Conservation (phyloP, 2,113 vertebrate genomes). For the Barbus barbus region DNA sequence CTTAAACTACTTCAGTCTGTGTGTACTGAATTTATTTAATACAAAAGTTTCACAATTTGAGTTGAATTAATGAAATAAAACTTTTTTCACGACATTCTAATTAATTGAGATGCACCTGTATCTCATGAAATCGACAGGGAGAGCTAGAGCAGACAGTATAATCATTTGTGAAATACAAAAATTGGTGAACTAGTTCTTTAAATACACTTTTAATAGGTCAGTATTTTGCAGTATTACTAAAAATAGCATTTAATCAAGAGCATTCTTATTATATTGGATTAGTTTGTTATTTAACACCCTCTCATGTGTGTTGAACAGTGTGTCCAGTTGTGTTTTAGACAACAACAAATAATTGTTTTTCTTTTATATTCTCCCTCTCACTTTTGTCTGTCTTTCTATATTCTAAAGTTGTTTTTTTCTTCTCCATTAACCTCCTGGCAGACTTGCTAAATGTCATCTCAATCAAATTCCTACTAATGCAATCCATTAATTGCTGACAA, state of each 20-base stretch:
- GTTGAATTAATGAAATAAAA: no score
- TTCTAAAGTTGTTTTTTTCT: neutral
- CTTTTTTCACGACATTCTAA: no score
- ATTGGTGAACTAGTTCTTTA: neutral
- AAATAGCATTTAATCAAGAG: neutral
- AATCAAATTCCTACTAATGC: constrained; percentile 34
- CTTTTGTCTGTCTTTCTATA: neutral
- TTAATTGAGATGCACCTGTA: no score
- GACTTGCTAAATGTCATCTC: constrained; percentile 30
- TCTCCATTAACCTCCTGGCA: constrained; percentile 1
- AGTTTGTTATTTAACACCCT: neutral
- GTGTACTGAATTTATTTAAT: no score
- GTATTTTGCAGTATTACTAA: neutral
- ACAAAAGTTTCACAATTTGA: no score
- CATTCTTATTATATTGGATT: neutral
- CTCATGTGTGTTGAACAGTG: neutral
- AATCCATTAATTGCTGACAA: constrained; percentile 19
- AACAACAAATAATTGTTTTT: neutral
- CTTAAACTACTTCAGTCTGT: no score
- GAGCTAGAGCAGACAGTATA: neutral
- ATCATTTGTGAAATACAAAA: neutral
- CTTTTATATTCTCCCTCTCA: neutral
- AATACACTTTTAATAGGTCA: neutral
- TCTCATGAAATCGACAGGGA: neutral
- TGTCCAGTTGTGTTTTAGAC: neutral